phyloP scores from a whole-genome alignment of 2,113 vertebrate genomes.

The Ardeotis arabs region DNA sequence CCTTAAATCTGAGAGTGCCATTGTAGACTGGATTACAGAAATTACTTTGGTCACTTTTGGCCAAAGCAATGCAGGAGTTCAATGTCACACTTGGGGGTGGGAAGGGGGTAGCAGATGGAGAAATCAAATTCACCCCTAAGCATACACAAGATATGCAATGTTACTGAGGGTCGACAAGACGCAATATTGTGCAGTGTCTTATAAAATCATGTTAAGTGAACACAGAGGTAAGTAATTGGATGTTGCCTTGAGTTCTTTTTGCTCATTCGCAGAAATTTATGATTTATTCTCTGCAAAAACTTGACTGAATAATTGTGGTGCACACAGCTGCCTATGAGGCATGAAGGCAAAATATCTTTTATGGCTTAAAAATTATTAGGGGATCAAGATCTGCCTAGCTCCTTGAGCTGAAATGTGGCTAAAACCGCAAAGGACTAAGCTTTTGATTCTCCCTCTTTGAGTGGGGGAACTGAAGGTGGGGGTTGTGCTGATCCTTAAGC shows the following conservation, averaged over 20 bases:
- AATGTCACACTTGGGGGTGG: neutral
- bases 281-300: neutral
- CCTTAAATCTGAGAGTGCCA: neutral
- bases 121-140: neutral
- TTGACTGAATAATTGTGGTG: neutral
- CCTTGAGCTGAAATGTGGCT: neutral
- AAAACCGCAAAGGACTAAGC: neutral
- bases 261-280: neutral
- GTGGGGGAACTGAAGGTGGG: neutral
- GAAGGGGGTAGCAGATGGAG: neutral
- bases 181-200: neutral
- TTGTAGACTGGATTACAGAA: neutral
- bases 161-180: neutral
- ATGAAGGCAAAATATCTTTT: neutral
- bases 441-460: neutral
- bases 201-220: neutral
- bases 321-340: neutral
- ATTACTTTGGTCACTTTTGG: neutral
- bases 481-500: neutral
- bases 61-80: neutral
- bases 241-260: neutral
- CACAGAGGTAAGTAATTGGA: neutral
- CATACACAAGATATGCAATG: fast-evolving
- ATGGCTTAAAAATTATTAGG: neutral
- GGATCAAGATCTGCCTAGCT: neutral